phyloP scores from a whole-genome alignment of 2,797 vertebrate genomes.

The Lutra lutra region DNA sequence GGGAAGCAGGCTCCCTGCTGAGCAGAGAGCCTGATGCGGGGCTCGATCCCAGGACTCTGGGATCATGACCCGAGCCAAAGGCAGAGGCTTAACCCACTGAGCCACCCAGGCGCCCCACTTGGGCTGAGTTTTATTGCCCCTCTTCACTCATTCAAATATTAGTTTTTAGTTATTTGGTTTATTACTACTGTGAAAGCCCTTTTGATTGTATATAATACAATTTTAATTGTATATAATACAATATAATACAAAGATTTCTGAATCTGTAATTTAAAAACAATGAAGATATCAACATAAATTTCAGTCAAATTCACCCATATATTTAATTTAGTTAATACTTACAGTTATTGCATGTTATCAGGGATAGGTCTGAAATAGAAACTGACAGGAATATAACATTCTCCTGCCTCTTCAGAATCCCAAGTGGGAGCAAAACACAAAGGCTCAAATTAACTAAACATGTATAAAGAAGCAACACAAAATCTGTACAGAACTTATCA shows the following conservation, averaged over 20 bases:
- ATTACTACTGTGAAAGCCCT: background rate
- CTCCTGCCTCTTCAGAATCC: background rate
- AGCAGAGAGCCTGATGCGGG: too few relatives aligned
- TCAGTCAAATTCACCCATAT: background rate
- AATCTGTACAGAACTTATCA: background rate
- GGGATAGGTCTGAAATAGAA: background rate
- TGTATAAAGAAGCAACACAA: background rate
- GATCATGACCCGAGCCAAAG: too few relatives aligned
- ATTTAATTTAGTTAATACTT: background rate
- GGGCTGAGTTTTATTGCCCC: background rate
- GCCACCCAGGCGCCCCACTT: background rate
- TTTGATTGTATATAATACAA: too few relatives aligned
- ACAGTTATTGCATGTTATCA: background rate
- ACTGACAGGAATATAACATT: background rate
- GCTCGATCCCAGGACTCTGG: too few relatives aligned
- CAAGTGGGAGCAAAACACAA: background rate
- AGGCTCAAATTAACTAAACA: background rate
- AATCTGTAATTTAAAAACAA: background rate
- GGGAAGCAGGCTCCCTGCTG: too few relatives aligned
- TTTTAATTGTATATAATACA: too few relatives aligned
- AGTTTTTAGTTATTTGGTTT: background rate
- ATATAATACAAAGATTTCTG: background rate
- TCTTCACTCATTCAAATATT: background rate
- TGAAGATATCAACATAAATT: background rate
- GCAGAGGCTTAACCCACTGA: too few relatives aligned